These are phyloP conservation scores for Lacanobia wlatinum DNA, from an alignment of 2,888 invertebrate genomes.

Conservation along the genomic window DNA sequence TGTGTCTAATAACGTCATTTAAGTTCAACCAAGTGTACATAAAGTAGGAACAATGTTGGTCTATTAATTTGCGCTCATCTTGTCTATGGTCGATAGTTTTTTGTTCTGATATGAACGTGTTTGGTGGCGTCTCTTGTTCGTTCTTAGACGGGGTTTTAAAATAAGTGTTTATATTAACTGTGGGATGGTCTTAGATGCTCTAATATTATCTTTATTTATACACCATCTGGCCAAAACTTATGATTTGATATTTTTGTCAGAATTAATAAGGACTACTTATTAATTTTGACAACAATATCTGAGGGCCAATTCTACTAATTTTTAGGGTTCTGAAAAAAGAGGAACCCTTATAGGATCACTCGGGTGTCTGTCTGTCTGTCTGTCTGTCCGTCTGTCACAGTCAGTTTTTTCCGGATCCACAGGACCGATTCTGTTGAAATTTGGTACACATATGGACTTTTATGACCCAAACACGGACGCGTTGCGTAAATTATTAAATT, in stretches of 20 bases:
- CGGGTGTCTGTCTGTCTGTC: no score
- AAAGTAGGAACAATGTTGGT: slow-evolving; percentile 35
- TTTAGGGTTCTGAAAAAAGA: no score
- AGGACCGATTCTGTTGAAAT: no score
- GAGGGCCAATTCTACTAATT: no score
- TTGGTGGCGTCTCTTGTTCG: slow-evolving; percentile 15
- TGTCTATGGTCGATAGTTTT: slow-evolving; percentile 37
- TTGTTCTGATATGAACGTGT: slow-evolving; percentile 35
- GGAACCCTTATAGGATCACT: no score
- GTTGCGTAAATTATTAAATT: no score
- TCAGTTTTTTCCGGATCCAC: no score
- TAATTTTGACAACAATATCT: not conserved
- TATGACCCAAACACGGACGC: no score
- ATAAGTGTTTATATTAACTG: slow-evolving; percentile 3
- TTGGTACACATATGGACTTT: no score
- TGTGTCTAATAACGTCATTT: slow-evolving; percentile 33
- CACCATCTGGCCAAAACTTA: not conserved
- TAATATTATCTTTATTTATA: not conserved
- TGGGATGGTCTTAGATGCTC: not conserved
- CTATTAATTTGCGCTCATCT: slow-evolving; percentile 55
- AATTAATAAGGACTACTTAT: no score
- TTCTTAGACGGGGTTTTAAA: not conserved
- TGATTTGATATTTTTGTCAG: no score
- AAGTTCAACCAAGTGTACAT: slow-evolving; percentile 30
- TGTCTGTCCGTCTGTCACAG: no score